Evolutionary conservation across 2,113 vertebrate species (phyloP), one percentile per base, ranked within the genome.

Genomic region (Nibea coibor): DNA sequence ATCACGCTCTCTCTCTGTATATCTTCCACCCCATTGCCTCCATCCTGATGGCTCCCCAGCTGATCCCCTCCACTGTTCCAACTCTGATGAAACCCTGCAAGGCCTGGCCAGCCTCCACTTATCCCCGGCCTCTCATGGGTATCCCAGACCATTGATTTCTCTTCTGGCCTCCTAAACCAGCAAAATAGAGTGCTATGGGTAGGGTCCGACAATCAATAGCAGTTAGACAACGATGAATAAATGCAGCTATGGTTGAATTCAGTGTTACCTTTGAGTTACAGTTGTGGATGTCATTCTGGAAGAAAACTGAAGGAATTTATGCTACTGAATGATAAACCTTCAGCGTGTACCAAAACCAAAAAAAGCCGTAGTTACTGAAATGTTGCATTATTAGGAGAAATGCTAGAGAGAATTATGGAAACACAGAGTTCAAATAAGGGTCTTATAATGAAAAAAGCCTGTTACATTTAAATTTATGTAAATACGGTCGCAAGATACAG

Each of bases 81-180:
- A 5, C 16, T 69, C 70, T 71, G 73, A 75, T 83, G 79, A 83
- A 90, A 80, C 75, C 76, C 61, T 72, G 72, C 82, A 59, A 75
- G 85, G 53, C 74, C 80, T 69, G 80, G 81, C 64, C 75, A 22
- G 78, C 15, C 79, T 78, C 47, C 77, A 75, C 83, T 91, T 75
- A 82, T 80, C 84, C 87, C 75, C 3, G 35, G 72, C 57, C 84
- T 91, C 90, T 89, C 87, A 42, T 67, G 88, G 87, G 90, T 57
- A 81, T 88, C 84, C 68, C 39, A 72, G 77, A 4, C 47, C 74
- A 95, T 93, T 87, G 89, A 93, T 93, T 92, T 89, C 73, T 81
- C 87, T 50, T 57, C 73, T 78, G 72, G 73, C 80, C 53, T 69
- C 77, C 66, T 66, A 91, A 87, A 91, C 68, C 76, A 81, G 81